Base-by-base conservation (phyloP, 2,797 vertebrate genomes). In the Galaxias olidus region DNA sequence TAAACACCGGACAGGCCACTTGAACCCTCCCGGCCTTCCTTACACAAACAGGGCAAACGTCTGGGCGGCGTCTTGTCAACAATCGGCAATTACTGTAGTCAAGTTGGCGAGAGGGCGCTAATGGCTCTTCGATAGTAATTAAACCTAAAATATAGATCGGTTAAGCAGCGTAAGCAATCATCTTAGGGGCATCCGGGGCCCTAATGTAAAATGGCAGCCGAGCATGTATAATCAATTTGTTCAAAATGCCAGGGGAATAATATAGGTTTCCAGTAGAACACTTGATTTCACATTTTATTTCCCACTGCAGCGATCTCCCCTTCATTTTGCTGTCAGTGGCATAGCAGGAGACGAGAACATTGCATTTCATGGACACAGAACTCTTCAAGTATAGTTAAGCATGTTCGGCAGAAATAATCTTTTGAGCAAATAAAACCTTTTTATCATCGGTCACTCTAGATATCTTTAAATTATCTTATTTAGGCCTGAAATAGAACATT, bases 121-220 rank as follows among this genome's bases (percentile, higher is more conserved):
- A 85, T 72, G 71, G 68, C 71, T 72, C 62, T 65, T 63, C 60
- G 77, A 79, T 74, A 69, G 65, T 73, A 75, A 86, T 86, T 86
- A 82, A 76, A 74, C 77, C 79, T 79, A 56, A 77, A 78, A 77
- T 84, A 73, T 73, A 76, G 76, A 82, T 74, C 78, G 70, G 68
- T 73, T 74, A 61, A 68, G 75, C 63, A 62, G 74, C 79, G 73
- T 79, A 78, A 74, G 82, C 67, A 83, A 80, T 84, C 71, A 66
- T 73, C 71, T 74, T 65, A 42, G 68, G 48, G 77, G 80, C 68
- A 75, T 57, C 59, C 19, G 44, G 46, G 59, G 66, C 49, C 43
- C 54, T 68, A 68, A 73, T 72, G 52, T 62, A 69, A 76, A 73
- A 73, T 66, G 54, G 67, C 68, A 75, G 48, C 56, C 66, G 59